Evolutionary conservation across 2,797 vertebrate species (phyloP), one percentile per base, ranked within the genome.

Genomic region (Cryptoblepharus egeriae): DNA sequence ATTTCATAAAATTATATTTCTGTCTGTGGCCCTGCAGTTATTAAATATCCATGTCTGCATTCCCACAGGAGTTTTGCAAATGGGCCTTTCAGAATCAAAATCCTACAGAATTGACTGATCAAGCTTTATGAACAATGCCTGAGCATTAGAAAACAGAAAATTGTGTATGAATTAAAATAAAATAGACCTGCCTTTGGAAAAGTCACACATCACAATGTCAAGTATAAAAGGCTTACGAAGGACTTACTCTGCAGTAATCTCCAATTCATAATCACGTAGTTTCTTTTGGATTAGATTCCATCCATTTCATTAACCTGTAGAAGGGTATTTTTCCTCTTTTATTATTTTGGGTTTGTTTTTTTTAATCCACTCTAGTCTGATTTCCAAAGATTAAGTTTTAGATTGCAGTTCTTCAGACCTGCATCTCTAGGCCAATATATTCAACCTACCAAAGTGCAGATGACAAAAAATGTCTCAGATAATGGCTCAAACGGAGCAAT

Each of bases 241-340:
- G 90, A 93, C 90, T 90, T 89, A 90, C 45, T 92, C 75, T 81
- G 80, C 75, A 91, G 88, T 93, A 95, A 95, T 94, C 90, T 93
- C 94, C 90, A 85, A 83, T 91, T 92, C 90, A 87, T 77, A 92
- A 93, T 94, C 86, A 87, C 84, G 92, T 92, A 86, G 77, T 92
- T 95, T 92, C 92, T 93, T 93, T 92, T 88, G 90, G 93, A 95
- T 92, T 93, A 95, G 92, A 93, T 89, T 72, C 83, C 84, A 85
- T 87, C 81, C 82, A 92, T 94, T 95, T 94, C 90, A 93, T 95
- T 95, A 95, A 94, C 88, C 89, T 95, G 90, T 45, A 85, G 74
- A 81, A 77, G 89, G 87, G 73, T 88, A 93, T 93, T 84, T 68
- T 15, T 26, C 70, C 11, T 20, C 28, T 26, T 84, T 64, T 88